Percentiles rank a stretch among this genome's conserved stretches.
Evolutionary conservation across 1,140 invertebrate species (phyloP).

Genomic region (Rhagoletis pomonella): DNA sequence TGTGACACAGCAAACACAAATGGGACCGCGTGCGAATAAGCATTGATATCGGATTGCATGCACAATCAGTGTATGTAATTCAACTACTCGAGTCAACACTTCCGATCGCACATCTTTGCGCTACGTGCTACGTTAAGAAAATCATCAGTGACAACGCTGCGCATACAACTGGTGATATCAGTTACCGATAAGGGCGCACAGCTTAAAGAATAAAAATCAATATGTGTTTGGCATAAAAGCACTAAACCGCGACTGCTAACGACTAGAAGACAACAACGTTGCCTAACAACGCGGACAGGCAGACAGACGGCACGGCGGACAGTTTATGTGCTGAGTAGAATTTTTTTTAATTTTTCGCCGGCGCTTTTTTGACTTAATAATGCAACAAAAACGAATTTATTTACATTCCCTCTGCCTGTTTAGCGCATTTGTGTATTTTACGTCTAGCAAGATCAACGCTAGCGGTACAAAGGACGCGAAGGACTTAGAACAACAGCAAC

Average conservation of each 20-base stretch:
- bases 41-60: too few relatives aligned
- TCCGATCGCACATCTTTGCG: not conserved
- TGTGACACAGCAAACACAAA: too few relatives aligned
- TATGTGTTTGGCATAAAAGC: not conserved
- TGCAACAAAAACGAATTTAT: slow-evolving; percentile 15
- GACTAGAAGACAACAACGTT: not conserved
- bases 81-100: not conserved
- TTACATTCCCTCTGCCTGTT: not conserved
- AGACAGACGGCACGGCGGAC: not conserved
- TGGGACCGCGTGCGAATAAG: too few relatives aligned
- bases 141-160: not conserved
- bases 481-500: not conserved
- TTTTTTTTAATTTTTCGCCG: not conserved
- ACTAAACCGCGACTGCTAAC: not conserved
- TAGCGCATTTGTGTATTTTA: not conserved
- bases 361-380: not conserved
- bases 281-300: not conserved
- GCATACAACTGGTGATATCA: not conserved
- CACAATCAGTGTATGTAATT: not conserved
- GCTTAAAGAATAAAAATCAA: not conserved
- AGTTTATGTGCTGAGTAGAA: not conserved
- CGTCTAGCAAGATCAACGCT: too few relatives aligned
- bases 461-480: not conserved
- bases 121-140: not conserved
- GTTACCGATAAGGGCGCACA: not conserved